phyloP scores from a whole-genome alignment of 2,888 invertebrate genomes.

The Anthophora plumipes region DNA sequence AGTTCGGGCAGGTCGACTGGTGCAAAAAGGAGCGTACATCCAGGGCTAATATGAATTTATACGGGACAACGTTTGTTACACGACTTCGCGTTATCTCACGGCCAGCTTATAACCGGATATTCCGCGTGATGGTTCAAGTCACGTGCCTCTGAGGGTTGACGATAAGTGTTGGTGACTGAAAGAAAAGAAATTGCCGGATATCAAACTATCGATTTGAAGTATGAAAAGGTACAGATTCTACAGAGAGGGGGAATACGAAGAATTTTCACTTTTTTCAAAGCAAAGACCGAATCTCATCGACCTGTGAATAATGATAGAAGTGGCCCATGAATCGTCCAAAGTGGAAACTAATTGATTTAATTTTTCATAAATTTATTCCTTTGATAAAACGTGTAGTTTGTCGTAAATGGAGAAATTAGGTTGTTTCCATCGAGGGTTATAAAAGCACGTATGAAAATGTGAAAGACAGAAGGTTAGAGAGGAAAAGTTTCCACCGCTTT shows the following conservation, averaged over 20 bases:
- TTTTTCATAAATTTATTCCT: too few species aligned
- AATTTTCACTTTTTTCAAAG: too few species aligned
- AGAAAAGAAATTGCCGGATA: constrained; percentile 59
- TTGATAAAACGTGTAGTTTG: too few species aligned
- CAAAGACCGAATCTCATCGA: too few species aligned
- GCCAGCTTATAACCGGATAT: constrained; percentile 48
- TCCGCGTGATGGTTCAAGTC: constrained; percentile 56
- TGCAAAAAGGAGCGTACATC: constrained; percentile 23
- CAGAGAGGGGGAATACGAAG: too few species aligned
- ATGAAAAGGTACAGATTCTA: not conserved
- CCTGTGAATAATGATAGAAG: too few species aligned
- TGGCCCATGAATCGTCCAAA: too few species aligned
- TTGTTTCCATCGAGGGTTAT: too few species aligned
- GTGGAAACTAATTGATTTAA: too few species aligned
- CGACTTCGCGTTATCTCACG: constrained; percentile 56
- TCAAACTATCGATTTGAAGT: constrained; percentile 1
- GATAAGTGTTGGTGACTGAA: constrained; percentile 58
- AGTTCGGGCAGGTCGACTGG: constrained; percentile 10
- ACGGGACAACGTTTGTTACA: constrained; percentile 24
- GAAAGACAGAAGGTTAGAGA: not conserved
- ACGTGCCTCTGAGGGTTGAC: constrained; percentile 65
- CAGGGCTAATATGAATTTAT: constrained; percentile 64
- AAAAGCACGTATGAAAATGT: too few species aligned
- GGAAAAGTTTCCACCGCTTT: not conserved
- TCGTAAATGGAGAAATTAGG: too few species aligned